Evolutionary conservation across 1,140 invertebrate genomes (phyloP), one percentile per base, ranked within the genome.

Genomic region (Diabrotica virgifera): DNA sequence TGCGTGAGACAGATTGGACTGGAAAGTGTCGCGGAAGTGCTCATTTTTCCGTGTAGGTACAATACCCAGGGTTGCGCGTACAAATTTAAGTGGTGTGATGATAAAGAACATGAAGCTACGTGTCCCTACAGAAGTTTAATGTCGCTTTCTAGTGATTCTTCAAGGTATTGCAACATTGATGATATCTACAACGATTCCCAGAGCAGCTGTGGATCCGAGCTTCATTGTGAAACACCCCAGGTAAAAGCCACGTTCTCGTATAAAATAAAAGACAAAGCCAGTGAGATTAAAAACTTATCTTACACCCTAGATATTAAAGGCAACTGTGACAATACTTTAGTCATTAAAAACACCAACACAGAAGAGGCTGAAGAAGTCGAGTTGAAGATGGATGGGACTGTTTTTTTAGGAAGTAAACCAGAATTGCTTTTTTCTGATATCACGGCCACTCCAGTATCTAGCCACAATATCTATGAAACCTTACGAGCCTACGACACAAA

Each of bases 11-110:
- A 71, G 52, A 56, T 68, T n/a, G 67, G 61, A 7, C 64, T 66
- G 9, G 69, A 71, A 55, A 46, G 51, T 10, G 14, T 69, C 4
- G 58, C 61, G 5, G 58, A 59, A 36, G 40, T 69, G 36, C 6
- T 66, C 9, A 36, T 57, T 36, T 71, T 71, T 38, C 66, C 66
- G 5, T 71, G 69, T 55, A 62, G 63, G 40, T 71, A 71, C 46
- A 53, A 61, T 11, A 24, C 14, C 6, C 54, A 64, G 40, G 69
- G 69, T 6, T 71, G 69, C 13, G 35, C 10, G 9, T 61, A 51
- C 38, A 63, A 57, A 13, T 69, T 64, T 36, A 38, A 11, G 13
- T 69, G 51, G 24, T 62, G 64, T 56, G 56, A 55, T 5, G 67
- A 58, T 8, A 36, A 14, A 10, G 55, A 64, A 5, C 69, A 71